Evolutionary conservation across 2,888 invertebrate genomes (phyloP), one percentile per base, ranked within the genome.

Genomic region (Barypeithes pellucidus): DNA sequence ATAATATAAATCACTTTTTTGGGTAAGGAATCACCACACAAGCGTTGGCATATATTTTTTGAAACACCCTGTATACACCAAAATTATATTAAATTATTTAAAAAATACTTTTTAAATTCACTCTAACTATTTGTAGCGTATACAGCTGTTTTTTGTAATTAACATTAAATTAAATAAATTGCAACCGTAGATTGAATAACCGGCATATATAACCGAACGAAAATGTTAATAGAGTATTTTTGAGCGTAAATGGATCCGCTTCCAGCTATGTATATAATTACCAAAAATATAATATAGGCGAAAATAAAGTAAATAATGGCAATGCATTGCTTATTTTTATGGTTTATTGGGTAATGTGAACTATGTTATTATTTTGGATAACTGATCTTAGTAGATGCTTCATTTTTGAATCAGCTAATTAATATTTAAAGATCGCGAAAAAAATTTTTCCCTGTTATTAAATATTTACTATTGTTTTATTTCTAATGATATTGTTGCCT

Each of bases 141-240:
- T 12, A n/a, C 43, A 43, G 43, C 43, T 43, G 43, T 43, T 16
- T 43, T n/a, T 43, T 16, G 16, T 43, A 39, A 39, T 39, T 12
- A 16, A 16, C 43, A 43, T 43, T n/a, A n/a, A 43, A 43, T 16
- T 1, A 16, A 16, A 43, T 16, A 43, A 43, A 43, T 43, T 43
- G 43, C 43, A 43, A 14, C n/a, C n/a, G 16, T 43, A 43, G 16
- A 43, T 14, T 5, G 41, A 41, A 9, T 41, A 41, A 43, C 16
- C n/a, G 16, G 16, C 16, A 43, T 4, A 43, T 7, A n/a, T 43
- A 12, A 8, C 2, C 12, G n/a, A 39, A 39, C 36, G 41, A 41
- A 41, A n/a, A 16, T 43, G 14, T 14, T 14, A 43, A 43, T 43
- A 16, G 16, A 43, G 7, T 7, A n/a, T 43, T 43, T 43, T 43